Percentiles rank a stretch among this genome's conserved stretches.
Evolutionary conservation across 2,797 vertebrate species (phyloP).

Genomic region (Rhinophrynus dorsalis): DNA sequence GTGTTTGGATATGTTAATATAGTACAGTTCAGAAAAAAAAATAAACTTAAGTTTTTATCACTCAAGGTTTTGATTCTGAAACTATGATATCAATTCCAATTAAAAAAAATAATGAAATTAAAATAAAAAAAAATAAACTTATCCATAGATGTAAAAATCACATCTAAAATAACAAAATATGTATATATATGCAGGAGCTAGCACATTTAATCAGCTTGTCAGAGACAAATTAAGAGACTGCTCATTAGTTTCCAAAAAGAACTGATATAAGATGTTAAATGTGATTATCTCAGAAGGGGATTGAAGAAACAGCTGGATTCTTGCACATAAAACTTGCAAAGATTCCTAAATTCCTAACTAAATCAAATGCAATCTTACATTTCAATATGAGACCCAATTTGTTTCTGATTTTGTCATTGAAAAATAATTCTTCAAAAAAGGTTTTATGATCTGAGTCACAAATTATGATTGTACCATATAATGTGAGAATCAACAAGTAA

Average conservation of each 20-base stretch:
- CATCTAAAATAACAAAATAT: constrained; percentile 34
- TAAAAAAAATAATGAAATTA: no score
- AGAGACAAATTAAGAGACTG: constrained; percentile 17
- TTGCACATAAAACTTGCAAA: not conserved
- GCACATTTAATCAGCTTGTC: constrained; percentile 32
- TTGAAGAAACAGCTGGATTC: constrained; percentile 10
- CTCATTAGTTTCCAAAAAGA: constrained; percentile 32
- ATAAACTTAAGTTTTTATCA: no score
- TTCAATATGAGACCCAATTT: no score
- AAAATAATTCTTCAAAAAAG: no score
- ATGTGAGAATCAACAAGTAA: no score
- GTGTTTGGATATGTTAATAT: no score
- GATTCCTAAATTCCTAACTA: not conserved
- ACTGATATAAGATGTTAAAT: constrained; percentile 22
- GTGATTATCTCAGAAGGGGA: constrained; percentile 18
- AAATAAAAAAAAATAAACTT: constrained; percentile 8
- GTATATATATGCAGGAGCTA: constrained; percentile 31
- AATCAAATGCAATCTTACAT: not conserved
- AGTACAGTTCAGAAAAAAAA: not conserved
- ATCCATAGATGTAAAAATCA: constrained; percentile 2
- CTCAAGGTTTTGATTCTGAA: not conserved
- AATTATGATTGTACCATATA: no score
- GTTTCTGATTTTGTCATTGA: no score
- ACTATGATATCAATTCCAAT: not conserved
- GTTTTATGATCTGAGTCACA: no score